These are phyloP conservation scores for Lates japonicus DNA, from an alignment of 2,797 vertebrate species.

Conservation along the genomic window DNA sequence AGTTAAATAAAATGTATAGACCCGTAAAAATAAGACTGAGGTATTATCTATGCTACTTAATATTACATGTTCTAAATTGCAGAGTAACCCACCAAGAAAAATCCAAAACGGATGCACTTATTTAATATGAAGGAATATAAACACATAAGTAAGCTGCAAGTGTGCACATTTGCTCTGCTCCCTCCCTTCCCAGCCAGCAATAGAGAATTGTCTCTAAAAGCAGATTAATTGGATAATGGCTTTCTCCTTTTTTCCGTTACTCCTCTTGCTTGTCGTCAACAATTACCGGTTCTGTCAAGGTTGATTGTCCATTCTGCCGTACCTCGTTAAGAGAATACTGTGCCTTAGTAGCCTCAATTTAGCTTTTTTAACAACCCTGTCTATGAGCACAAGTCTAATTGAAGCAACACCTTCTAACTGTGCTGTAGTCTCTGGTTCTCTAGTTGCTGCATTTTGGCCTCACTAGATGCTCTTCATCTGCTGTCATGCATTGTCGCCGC, in stretches of 20 bases:
- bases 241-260: slow-evolving; percentile 64
- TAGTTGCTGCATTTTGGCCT: slow-evolving; percentile 17
- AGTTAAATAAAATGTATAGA: not conserved
- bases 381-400: slow-evolving; percentile 18
- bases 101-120: slow-evolving; percentile 1
- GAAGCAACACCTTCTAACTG: slow-evolving; percentile 27
- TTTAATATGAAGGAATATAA: slow-evolving; percentile 16
- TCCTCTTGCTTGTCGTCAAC: slow-evolving; percentile 46
- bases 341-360: slow-evolving; percentile 42
- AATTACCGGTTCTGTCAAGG: slow-evolving; percentile 66
- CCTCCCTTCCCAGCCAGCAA: slow-evolving; percentile 15
- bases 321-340: slow-evolving; percentile 38
- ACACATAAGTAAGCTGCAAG: not conserved
- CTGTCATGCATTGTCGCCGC: not conserved
- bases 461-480: not conserved
- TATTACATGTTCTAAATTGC: not conserved
- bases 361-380: slow-evolving; percentile 12
- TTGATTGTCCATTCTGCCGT: slow-evolving; percentile 53
- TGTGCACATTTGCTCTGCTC: not conserved
- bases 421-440: not conserved
- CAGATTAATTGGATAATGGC: slow-evolving; percentile 80
- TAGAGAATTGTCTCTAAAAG: slow-evolving; percentile 67
- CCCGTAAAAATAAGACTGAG: not conserved
- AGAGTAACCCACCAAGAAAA: slow-evolving; percentile 11
- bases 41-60: not conserved